Base-by-base conservation (phyloP, 1,140 invertebrate species). In the Arion vulgaris region DNA sequence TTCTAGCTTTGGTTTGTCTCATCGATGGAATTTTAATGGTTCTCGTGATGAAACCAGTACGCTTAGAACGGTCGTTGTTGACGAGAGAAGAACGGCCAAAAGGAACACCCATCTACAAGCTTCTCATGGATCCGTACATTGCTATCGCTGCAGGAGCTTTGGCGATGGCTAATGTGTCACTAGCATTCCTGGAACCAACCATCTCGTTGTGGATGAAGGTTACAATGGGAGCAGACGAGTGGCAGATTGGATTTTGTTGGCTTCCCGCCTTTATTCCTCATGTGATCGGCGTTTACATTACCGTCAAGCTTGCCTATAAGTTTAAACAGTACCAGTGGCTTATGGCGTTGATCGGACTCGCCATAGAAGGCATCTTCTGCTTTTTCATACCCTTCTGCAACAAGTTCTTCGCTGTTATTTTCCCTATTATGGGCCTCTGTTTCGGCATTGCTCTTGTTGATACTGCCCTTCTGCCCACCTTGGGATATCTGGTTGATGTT, bases 231-330 rank as follows among this genome's bases (percentile, higher is more conserved):
- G 96, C 96, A 77, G 96, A 98, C 69, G 98, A 99, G 90, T 99
- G 98, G 97, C 97, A 99, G 91, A 98, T 99, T 86, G 99, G 99
- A 17, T 97, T 99, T 95, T 97, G 99, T 71, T 99, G 99, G 99
- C 93, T 99, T 57, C 99, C 99, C 0, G 97, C 98, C 0, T 99
- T 99, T 93, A 96, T 99, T 87, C 99, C 99, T 0, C 99, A 99
- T 89, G 98, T 99, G 0, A 93, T 98, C 45, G 99, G 99, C 32
- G 98, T 99, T 0, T 94, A 98, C 15, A 94, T 99, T 0, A 99
- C 99, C 0, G 98, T 99, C 0, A 98, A 97, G 92, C 95, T 99
- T 94, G 96, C 97, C 0, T 96, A 95, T 88, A 95, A 95, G 85
- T 99, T 98, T 93, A 98, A 98, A 0, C 96, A 98, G 85, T 96